Percentiles rank a stretch among this genome's conserved stretches.
These are phyloP conservation scores for Schrankia costaestrigalis DNA, from an alignment of 2,888 invertebrate genomes.

Conservation along the genomic window DNA sequence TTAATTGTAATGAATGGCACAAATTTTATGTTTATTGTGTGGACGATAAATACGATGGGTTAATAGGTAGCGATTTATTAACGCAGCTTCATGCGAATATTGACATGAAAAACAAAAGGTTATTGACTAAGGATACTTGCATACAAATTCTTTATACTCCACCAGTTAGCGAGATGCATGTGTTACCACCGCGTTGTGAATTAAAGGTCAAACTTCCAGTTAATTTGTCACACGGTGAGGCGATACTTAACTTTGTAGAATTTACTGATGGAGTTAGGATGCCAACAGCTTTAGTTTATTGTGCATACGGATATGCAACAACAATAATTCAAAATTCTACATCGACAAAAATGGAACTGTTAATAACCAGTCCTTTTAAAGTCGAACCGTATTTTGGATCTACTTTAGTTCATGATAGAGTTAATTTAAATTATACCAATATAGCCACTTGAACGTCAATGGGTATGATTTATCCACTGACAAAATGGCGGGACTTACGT, in stretches of 20 bases:
- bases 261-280: constrained; percentile 9
- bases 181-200: constrained; percentile 1
- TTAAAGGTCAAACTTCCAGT: constrained; percentile 3
- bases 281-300: constrained; percentile 13
- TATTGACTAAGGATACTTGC: not conserved
- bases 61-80: too few relatives aligned
- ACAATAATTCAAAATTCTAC: constrained; percentile 11
- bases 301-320: constrained; percentile 7
- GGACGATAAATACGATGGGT: too few relatives aligned
- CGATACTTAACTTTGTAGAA: constrained; percentile 7
- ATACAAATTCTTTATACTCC: not conserved
- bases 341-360: not conserved
- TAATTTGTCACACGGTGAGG: constrained; percentile 2
- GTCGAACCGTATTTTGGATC: too few relatives aligned
- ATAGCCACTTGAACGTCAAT: too few relatives aligned
- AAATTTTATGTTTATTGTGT: too few relatives aligned
- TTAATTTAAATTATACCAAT: too few relatives aligned
- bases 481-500: too few relatives aligned
- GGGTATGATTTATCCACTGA: too few relatives aligned
- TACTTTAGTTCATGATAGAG: too few relatives aligned
- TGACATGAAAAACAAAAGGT: not conserved
- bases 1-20: too few relatives aligned
- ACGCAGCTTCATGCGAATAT: too few relatives aligned
- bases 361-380: constrained; percentile 4
- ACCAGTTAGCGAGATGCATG: not conserved